phyloP scores from a whole-genome alignment of 2,888 invertebrate species.

The Operophtera brumata region DNA sequence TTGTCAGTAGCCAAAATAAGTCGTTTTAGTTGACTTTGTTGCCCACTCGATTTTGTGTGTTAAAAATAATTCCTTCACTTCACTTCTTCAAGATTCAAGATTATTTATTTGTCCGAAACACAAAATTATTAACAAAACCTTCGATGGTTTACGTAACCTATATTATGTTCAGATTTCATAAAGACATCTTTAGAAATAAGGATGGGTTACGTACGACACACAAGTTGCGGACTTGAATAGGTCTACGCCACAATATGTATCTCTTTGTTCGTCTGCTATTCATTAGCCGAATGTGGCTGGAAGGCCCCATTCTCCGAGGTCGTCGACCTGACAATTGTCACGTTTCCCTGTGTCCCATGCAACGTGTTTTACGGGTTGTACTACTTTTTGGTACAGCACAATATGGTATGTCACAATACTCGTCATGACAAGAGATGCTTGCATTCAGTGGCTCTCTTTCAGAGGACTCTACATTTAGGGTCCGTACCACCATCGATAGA shows the following conservation, averaged over 20 bases:
- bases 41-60: too few relatives aligned
- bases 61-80: too few relatives aligned
- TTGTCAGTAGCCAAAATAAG: too few relatives aligned
- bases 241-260: constrained; percentile 49
- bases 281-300: constrained; percentile 73
- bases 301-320: constrained; percentile 68
- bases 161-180: background rate
- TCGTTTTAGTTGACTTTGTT: too few relatives aligned
- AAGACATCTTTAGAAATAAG: constrained; percentile 4
- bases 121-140: too few relatives aligned
- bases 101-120: too few relatives aligned
- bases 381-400: constrained; percentile 51
- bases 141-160: background rate
- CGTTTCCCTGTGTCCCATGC: constrained; percentile 59
- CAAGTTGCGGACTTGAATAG: constrained; percentile 54
- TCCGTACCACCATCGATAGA: background rate
- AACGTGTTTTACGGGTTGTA: constrained; percentile 70
- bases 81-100: too few relatives aligned
- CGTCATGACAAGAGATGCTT: constrained; percentile 2
- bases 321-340: constrained; percentile 70
- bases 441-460: background rate
- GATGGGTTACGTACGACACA: constrained; percentile 41
- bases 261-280: constrained; percentile 73
- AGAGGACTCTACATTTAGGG: background rate
- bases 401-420: constrained; percentile 47